phyloP scores from a whole-genome alignment of 1,140 invertebrate species.

The Samia ricini region DNA sequence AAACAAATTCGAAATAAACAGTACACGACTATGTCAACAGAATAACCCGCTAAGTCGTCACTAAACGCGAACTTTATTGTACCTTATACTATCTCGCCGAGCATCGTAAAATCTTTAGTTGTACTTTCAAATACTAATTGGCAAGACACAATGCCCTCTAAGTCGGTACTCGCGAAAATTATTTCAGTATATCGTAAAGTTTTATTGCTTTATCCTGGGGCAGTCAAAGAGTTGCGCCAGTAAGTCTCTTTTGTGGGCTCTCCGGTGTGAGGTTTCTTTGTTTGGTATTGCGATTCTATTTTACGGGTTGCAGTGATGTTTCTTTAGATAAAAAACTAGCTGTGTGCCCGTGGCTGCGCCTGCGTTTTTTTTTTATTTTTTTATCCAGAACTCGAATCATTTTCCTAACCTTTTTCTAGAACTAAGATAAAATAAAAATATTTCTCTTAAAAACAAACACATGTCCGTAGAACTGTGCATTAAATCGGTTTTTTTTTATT shows the following conservation, averaged over 20 bases:
- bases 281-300: neutral
- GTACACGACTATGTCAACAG: neutral
- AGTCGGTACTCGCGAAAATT: neutral
- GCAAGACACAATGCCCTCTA: neutral
- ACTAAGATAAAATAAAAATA: no score
- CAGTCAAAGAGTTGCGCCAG: neutral
- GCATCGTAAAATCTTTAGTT: neutral
- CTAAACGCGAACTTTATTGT: constrained; percentile 1
- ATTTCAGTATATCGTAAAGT: constrained; percentile 1
- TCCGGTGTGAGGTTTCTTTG: neutral
- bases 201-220: neutral
- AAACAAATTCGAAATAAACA: neutral
- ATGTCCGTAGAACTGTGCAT: no score
- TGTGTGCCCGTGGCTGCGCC: no score
- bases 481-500: no score
- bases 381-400: no score
- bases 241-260: neutral
- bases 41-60: neutral
- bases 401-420: no score
- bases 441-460: no score
- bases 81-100: neutral
- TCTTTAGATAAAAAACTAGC: neutral
- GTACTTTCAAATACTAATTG: constrained; percentile 1
- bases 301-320: neutral
- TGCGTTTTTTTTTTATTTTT: no score